Conservation (phyloP, 2,113 vertebrate genomes). For the Cepphus grylle region DNA sequence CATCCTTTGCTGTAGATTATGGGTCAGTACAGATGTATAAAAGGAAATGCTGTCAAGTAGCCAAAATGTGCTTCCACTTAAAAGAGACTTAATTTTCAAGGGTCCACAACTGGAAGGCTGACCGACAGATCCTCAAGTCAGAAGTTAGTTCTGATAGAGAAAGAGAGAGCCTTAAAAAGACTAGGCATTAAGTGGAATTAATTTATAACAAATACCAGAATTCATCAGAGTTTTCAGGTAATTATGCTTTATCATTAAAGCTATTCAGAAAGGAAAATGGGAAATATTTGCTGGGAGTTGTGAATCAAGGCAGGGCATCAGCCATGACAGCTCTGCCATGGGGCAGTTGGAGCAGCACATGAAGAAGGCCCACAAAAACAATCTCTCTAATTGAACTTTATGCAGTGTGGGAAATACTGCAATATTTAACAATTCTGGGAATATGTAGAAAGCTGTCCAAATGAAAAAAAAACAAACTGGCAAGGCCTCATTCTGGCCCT, state of each 20-base stretch:
- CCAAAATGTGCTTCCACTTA: neutral
- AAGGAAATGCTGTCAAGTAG: neutral
- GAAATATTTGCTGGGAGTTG: neutral
- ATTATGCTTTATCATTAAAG: conserved; percentile 1
- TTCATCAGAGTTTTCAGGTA: neutral
- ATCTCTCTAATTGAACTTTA: conserved; percentile 25
- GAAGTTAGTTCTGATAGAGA: neutral
- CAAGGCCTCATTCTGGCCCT: neutral
- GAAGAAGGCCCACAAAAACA: neutral
- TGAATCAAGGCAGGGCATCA: neutral
- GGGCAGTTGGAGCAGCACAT: conserved; percentile 8
- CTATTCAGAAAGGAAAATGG: neutral
- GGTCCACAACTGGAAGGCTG: neutral
- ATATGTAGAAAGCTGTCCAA: conserved; percentile 18
- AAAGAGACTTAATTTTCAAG: neutral
- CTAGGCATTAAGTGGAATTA: neutral
- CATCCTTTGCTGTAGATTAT: neutral
- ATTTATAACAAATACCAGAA: conserved; percentile 1
- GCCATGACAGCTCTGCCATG: neutral
- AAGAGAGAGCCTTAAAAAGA: neutral
- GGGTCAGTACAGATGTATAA: neutral
- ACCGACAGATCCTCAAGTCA: neutral
- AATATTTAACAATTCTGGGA: conserved; percentile 44
- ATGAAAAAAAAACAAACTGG: neutral
- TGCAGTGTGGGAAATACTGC: neutral